Conservation (phyloP, 2,797 vertebrate species). For the Kryptolebias ocellatus region DNA sequence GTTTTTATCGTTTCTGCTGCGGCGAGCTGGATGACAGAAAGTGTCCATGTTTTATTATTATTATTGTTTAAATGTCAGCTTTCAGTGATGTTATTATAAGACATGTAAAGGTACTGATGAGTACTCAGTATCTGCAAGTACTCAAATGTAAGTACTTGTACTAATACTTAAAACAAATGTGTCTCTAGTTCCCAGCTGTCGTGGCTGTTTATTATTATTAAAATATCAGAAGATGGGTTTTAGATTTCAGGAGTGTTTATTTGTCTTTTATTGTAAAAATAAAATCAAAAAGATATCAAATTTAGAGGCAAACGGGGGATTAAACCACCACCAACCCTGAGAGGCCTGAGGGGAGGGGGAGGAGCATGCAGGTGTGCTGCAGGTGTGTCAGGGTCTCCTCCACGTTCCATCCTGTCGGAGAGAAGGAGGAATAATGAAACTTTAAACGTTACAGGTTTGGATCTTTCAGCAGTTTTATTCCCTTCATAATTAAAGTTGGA, state of each 20-base stretch:
- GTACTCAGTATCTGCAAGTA: too few species aligned
- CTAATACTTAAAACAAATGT: too few species aligned
- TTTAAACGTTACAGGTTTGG: too few species aligned
- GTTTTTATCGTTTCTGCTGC: too few species aligned
- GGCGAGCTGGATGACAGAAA: too few species aligned
- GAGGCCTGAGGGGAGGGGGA: conserved; percentile 49
- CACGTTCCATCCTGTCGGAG: conserved; percentile 75
- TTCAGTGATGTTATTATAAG: too few species aligned
- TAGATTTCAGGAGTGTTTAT: conserved; percentile 2
- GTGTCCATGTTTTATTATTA: too few species aligned
- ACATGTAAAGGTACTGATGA: too few species aligned
- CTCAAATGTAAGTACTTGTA: too few species aligned
- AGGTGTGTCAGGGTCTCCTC: conserved; percentile 49
- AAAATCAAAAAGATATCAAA: conserved; percentile 10
- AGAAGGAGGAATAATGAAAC: conserved; percentile 63
- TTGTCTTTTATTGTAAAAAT: background rate
- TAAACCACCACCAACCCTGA: conserved; percentile 63
- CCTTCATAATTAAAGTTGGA: background rate
- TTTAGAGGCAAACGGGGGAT: background rate
- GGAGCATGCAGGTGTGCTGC: conserved; percentile 37
- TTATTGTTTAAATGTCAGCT: too few species aligned
- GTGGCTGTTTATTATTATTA: background rate
- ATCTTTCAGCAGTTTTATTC: background rate
- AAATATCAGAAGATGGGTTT: background rate
- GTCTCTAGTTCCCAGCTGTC: conserved; percentile 35